Conservation (phyloP, 53 echinoderm and acorn worm species). For the Antedon mediterranea region DNA sequence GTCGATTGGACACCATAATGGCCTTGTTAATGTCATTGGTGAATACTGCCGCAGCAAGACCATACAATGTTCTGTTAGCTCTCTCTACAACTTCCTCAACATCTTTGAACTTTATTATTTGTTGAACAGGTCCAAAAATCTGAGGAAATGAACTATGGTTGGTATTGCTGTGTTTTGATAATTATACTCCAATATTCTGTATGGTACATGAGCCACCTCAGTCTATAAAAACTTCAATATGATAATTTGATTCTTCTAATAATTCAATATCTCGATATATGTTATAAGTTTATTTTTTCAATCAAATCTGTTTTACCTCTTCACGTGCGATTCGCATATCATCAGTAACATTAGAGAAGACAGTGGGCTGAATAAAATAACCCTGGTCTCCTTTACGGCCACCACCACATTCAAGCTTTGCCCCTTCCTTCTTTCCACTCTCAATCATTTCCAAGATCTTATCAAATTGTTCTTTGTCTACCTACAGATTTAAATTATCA, state of each 20-base stretch:
- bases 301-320: slow-evolving; percentile 33
- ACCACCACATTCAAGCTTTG: slow-evolving; percentile 65
- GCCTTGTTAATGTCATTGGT: slow-evolving; percentile 77
- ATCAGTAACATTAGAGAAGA: slow-evolving; percentile 66
- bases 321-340: slow-evolving; percentile 75
- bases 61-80: slow-evolving; percentile 67
- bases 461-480: slow-evolving; percentile 56
- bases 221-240: too few relatives aligned
- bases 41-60: slow-evolving; percentile 72
- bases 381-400: slow-evolving; percentile 32
- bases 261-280: too few relatives aligned
- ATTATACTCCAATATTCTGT: too few relatives aligned
- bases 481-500: slow-evolving; percentile 23
- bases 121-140: slow-evolving; percentile 95
- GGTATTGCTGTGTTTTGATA: too few relatives aligned
- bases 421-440: slow-evolving; percentile 66
- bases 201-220: too few relatives aligned
- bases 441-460: slow-evolving; percentile 68
- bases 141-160: too few relatives aligned
- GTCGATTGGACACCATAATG: slow-evolving; percentile 54
- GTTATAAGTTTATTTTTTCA: too few relatives aligned
- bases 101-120: slow-evolving; percentile 67
- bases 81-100: slow-evolving; percentile 55
- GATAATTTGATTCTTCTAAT: too few relatives aligned
- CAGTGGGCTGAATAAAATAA: slow-evolving; percentile 67